Evolutionary conservation across 1,140 invertebrate species (phyloP).

Genomic region (Sesamia nonagrioides): DNA sequence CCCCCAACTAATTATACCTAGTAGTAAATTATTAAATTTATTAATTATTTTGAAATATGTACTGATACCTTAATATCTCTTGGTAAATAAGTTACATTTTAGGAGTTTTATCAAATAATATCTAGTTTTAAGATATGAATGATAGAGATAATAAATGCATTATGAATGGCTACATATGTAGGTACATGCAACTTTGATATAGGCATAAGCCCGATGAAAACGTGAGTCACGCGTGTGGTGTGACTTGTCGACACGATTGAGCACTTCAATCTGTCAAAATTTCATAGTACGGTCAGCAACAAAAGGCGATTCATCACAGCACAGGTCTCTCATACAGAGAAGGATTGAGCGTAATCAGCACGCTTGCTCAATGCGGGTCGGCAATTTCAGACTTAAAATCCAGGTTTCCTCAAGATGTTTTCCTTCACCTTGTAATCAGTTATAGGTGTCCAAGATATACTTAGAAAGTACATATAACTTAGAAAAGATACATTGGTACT

Average conservation of each 20-base stretch:
- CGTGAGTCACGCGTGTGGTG: not conserved
- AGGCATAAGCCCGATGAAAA: not conserved
- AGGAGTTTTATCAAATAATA: not conserved
- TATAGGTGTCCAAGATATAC: no score
- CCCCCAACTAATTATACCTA: no score
- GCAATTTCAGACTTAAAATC: no score
- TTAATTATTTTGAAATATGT: not conserved
- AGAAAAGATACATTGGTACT: no score
- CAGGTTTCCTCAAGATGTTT: no score
- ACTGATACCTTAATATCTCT: not conserved
- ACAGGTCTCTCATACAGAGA: no score
- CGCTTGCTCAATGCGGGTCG: no score
- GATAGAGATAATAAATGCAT: not conserved
- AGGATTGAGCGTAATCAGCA: no score
- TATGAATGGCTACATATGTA: constrained; percentile 1
- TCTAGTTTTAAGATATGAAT: not conserved
- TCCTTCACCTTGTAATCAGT: no score
- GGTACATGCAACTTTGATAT: not conserved
- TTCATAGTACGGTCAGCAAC: constrained; percentile 7
- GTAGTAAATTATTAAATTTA: no score
- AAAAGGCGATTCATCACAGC: no score
- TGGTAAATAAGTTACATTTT: not conserved
- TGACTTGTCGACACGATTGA: not conserved
- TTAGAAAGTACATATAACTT: no score
- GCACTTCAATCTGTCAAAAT: constrained; percentile 26